These are phyloP conservation scores for Helleia helle DNA, from an alignment of 2,888 invertebrate species.

Conservation along the genomic window DNA sequence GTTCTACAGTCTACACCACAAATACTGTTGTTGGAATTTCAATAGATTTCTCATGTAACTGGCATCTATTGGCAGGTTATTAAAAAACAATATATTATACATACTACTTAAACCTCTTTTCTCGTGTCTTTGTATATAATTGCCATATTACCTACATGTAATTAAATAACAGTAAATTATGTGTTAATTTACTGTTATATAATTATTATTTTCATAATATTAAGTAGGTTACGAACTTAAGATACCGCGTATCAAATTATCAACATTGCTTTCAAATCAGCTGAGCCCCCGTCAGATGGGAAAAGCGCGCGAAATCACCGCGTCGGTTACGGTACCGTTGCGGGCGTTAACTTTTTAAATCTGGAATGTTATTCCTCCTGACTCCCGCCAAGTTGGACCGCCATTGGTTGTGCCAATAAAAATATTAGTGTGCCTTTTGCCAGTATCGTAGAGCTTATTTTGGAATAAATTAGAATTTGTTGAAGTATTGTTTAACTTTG, in stretches of 20 bases:
- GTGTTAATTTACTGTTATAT: too few relatives aligned
- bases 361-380: constrained; percentile 36
- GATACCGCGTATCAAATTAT: constrained; percentile 8
- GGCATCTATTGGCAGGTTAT: too few relatives aligned
- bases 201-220: background rate
- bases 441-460: constrained; percentile 2
- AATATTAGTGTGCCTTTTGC: background rate
- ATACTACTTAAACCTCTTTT: too few relatives aligned
- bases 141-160: background rate
- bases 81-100: too few relatives aligned
- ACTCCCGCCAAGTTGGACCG: constrained; percentile 26
- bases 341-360: constrained; percentile 46
- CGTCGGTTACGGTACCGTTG: constrained; percentile 51
- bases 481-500: background rate
- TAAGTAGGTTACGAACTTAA: constrained; percentile 6
- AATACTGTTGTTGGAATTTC: background rate
- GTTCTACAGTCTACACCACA: background rate
- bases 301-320: constrained; percentile 44
- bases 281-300: constrained; percentile 15
- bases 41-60: too few relatives aligned
- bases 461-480: constrained; percentile 1
- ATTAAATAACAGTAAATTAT: background rate
- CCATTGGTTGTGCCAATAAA: background rate
- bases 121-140: too few relatives aligned
- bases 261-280: constrained; percentile 8